Conservation (phyloP, 2,113 vertebrate genomes). For the Siniperca chuatsi region DNA sequence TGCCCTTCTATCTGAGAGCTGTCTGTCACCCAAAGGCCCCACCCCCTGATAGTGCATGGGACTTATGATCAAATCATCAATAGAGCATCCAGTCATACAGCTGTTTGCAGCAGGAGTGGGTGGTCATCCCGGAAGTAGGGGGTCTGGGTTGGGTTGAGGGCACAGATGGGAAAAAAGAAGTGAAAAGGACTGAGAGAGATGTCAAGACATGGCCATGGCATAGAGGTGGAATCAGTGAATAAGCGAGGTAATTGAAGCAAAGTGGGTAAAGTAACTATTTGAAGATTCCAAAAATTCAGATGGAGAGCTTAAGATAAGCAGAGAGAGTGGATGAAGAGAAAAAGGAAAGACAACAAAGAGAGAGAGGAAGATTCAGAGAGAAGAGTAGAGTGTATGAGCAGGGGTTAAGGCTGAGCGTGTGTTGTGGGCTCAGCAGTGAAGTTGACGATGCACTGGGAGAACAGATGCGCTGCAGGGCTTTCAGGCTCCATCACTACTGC, state of each 20-base stretch:
- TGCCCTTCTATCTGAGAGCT: slow-evolving; percentile 75
- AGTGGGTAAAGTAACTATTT: slow-evolving; percentile 27
- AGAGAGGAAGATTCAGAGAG: slow-evolving; percentile 36
- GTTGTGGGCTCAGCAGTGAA: slow-evolving; percentile 76
- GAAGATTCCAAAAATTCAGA: slow-evolving; percentile 9
- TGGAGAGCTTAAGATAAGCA: slow-evolving; percentile 39
- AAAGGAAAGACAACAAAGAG: slow-evolving; percentile 13
- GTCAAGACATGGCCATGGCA: not conserved
- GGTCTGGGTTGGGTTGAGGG: not conserved
- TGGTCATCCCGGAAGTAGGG: not conserved
- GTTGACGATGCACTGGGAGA: slow-evolving; percentile 82
- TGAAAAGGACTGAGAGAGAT: not conserved
- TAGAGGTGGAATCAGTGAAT: not conserved
- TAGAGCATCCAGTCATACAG: slow-evolving; percentile 43
- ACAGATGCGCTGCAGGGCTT: slow-evolving; percentile 83
- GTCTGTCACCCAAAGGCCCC: slow-evolving; percentile 63
- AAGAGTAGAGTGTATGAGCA: slow-evolving; percentile 45
- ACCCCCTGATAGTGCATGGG: slow-evolving; percentile 34
- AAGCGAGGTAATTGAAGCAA: slow-evolving; percentile 25
- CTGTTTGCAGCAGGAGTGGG: slow-evolving; percentile 14
- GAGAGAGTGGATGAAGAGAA: slow-evolving; percentile 36
- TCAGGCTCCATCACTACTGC: slow-evolving; percentile 83
- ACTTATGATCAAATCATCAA: slow-evolving; percentile 46
- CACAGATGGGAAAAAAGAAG: not conserved
- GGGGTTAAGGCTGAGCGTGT: slow-evolving; percentile 74